Evolutionary conservation across 2,888 invertebrate species (phyloP), one percentile per base, ranked within the genome.

Genomic region (Oscheius sp.): DNA sequence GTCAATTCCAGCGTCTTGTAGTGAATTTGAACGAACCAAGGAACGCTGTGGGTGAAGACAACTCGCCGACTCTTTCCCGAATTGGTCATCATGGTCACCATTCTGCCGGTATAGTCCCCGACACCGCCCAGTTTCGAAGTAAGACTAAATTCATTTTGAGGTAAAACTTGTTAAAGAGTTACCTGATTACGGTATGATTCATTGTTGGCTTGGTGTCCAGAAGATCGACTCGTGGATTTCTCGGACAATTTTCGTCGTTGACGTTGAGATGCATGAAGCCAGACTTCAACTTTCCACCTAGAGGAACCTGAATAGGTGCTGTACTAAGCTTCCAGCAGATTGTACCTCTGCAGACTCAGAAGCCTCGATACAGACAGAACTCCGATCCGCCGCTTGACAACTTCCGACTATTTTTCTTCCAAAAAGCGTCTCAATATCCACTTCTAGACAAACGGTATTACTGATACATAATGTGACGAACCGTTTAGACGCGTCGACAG

Each of bases 1-100:
- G 92, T 91, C 47, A 95, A 92, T 89, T 92, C 92, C 75, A 97
- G 91, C 0, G 96, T 94, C 90, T 96, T 96, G 72, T 96, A 91
- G 90, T 96, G 97, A 80, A 96, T 92, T 59, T 90, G 84, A 5
- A 91, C 87, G 83, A 89, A 91, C 91, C 86, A 87, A 4, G 87
- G 87, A 21, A 87, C 66, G 21, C 81, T 74, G 58, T 87, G 87
- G 0, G 79, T 75, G 50, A 81, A 79, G n/a, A 73, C 48, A 10
- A 76, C 60, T 32, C 63, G 58, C 10, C 65, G 57, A 32, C 37
- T 90, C 10, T 51, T 47, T 1, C 53, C 73, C 13, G 70, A 71
- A 42, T 80, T 79, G 1, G 59, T 65, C 2, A 81, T 13, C 21
- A 58, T 65, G 5, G 79, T 70, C 21, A 68, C 66, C 47, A 81